Conservation (phyloP, 2,797 vertebrate genomes). For the Gouania willdenowi region DNA sequence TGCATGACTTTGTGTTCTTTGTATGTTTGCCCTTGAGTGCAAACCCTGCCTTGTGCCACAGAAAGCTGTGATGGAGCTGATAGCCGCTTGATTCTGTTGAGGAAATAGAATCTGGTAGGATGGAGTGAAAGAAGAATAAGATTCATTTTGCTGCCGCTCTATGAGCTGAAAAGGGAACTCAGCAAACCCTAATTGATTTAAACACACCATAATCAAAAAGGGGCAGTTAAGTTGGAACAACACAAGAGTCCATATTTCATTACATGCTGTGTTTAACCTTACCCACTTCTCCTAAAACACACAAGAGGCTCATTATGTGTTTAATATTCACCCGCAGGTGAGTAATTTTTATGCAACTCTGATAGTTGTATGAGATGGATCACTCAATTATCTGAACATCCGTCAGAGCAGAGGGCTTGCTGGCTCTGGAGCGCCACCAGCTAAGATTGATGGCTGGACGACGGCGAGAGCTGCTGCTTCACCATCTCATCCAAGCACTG, state of each 20-base stretch:
- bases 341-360: constrained; percentile 99
- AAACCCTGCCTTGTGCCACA: too few species aligned
- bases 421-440: constrained; percentile 88
- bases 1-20: too few species aligned
- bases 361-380: constrained; percentile 97
- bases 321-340: constrained; percentile 99
- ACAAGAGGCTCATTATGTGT: constrained; percentile 92
- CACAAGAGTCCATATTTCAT: constrained; percentile 66
- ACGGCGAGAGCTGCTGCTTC: constrained; percentile 89
- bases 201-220: constrained; percentile 45
- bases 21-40: too few species aligned
- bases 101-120: constrained; percentile 1
- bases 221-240: constrained; percentile 51
- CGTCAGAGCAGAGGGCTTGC: constrained; percentile 83
- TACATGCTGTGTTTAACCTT: constrained; percentile 79
- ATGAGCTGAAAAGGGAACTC: constrained; percentile 60
- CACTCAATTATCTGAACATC: constrained; percentile 98
- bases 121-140: constrained; percentile 19
- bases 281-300: constrained; percentile 85
- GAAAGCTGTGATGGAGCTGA: too few species aligned
- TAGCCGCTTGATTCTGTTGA: neutral
- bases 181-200: constrained; percentile 71
- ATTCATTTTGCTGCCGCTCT: too few species aligned
- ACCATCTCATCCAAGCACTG: constrained; percentile 92
- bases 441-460: constrained; percentile 94